Evolutionary conservation across 2,888 invertebrate genomes (phyloP).

Genomic region (Sarcophaga rosellei): DNA sequence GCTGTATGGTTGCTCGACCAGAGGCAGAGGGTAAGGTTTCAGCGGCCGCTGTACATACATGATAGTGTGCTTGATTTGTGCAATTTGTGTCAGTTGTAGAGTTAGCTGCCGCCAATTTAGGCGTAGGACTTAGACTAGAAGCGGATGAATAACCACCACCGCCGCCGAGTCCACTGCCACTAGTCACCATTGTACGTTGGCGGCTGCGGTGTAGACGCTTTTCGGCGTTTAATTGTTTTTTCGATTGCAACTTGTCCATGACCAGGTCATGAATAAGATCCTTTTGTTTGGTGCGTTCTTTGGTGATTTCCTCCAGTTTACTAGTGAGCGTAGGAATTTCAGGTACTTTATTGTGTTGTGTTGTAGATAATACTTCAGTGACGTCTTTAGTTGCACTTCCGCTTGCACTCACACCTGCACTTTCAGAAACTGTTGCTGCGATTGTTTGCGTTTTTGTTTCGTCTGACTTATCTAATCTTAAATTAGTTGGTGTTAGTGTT

Average conservation of each 20-base stretch:
- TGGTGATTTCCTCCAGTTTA: constrained; percentile 89
- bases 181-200: constrained; percentile 81
- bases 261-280: constrained; percentile 91
- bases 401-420: constrained; percentile 60
- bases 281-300: constrained; percentile 91
- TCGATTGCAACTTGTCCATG: constrained; percentile 88
- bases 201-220: constrained; percentile 84
- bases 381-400: constrained; percentile 22
- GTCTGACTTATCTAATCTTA: constrained; percentile 51
- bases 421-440: constrained; percentile 8
- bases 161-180: constrained; percentile 65
- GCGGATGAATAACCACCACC: constrained; percentile 76
- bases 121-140: constrained; percentile 78
- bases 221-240: constrained; percentile 85
- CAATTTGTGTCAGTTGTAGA: constrained; percentile 76
- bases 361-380: constrained; percentile 56
- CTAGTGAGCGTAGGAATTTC: constrained; percentile 84
- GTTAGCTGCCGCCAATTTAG: constrained; percentile 77
- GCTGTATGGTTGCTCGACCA: constrained; percentile 31
- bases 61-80: constrained; percentile 79
- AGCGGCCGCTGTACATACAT: constrained; percentile 74
- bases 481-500: constrained; percentile 58
- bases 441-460: constrained; percentile 21
- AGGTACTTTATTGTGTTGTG: constrained; percentile 76
- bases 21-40: constrained; percentile 26